Percentiles rank a stretch among this genome's conserved stretches.
phyloP scores from a whole-genome alignment of 2,113 vertebrate species.

The Harpagus bidentatus region DNA sequence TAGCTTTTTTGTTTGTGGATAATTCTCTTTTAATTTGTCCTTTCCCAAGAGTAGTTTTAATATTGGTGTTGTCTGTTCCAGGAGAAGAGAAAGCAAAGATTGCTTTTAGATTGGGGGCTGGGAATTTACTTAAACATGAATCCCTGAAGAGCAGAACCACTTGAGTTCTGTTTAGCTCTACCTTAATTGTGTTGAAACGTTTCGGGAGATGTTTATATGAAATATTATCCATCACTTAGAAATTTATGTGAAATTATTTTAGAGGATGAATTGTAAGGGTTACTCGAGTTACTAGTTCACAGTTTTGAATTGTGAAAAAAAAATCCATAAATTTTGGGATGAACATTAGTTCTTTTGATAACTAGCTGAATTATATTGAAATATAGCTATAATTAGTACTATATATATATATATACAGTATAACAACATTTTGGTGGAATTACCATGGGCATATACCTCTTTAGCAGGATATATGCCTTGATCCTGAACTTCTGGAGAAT shows the following conservation, averaged over 20 bases:
- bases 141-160: neutral
- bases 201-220: neutral
- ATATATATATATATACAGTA: neutral
- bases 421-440: neutral
- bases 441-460: neutral
- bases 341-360: neutral
- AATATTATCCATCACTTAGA: neutral
- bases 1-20: slow-evolving; percentile 7
- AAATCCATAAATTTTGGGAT: neutral
- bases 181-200: neutral
- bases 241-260: neutral
- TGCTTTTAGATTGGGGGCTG: neutral
- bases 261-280: neutral
- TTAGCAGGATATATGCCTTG: neutral
- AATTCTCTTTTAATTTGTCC: slow-evolving; percentile 7
- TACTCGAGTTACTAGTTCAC: neutral
- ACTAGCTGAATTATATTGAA: neutral
- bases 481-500: neutral
- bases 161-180: neutral
- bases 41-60: neutral
- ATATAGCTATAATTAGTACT: neutral
- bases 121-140: neutral
- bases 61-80: neutral
- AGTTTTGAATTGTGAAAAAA: neutral
- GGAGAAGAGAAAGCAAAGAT: neutral